Evolutionary conservation across 2,113 vertebrate species (phyloP).

Genomic region (Caretta caretta): DNA sequence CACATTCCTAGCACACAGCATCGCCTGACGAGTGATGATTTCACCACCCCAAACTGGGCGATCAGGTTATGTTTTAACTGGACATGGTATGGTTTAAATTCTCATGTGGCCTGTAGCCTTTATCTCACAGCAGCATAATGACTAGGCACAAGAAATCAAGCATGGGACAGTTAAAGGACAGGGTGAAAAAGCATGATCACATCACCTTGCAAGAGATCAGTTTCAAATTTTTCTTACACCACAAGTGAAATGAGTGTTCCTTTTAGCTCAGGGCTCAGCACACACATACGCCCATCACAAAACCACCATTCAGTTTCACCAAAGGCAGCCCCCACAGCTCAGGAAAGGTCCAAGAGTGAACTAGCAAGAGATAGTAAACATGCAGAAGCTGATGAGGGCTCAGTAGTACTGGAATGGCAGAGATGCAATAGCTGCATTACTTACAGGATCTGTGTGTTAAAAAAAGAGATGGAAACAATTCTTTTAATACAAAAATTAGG

Average conservation of each 20-base stretch:
- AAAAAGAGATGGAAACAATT: neutral
- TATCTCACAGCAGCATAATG: neutral
- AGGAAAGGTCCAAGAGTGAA: neutral
- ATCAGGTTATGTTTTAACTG: neutral
- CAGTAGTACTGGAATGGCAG: neutral
- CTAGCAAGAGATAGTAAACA: neutral
- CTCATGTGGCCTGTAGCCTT: neutral
- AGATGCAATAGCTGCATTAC: neutral
- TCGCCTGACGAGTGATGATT: accelerated
- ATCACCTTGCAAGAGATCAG: neutral
- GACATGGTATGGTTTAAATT: neutral
- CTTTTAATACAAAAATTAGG: conserved; percentile 47
- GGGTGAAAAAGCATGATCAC: accelerated
- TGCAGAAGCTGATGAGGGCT: accelerated
- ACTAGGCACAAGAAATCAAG: neutral
- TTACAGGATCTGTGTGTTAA: neutral
- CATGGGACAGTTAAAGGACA: neutral
- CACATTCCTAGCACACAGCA: accelerated
- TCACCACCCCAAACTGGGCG: accelerated
- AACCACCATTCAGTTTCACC: neutral
- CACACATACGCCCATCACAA: neutral
- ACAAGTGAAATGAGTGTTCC: accelerated
- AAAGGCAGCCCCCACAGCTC: accelerated
- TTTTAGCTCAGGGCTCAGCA: neutral
- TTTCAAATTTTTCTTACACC: neutral